Evolutionary conservation across 2,113 vertebrate genomes (phyloP).

Genomic region (Butastur rufipennis): DNA sequence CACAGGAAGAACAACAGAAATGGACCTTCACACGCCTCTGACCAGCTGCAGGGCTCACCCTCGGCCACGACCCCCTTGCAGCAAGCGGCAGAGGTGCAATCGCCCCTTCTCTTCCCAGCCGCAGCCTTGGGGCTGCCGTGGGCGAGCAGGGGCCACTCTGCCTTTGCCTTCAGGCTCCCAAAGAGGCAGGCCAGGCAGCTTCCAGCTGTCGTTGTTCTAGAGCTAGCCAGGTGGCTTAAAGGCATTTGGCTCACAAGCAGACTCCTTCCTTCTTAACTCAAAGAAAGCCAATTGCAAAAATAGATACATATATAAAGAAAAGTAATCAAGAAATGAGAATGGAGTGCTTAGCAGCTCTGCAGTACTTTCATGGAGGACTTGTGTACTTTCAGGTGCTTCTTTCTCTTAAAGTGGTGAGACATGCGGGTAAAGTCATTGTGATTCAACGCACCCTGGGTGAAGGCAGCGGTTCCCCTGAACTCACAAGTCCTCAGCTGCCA

Average conservation of each 20-base stretch:
- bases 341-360: background rate
- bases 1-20: background rate
- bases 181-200: background rate
- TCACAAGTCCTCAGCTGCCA: too few relatives aligned
- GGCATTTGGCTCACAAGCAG: background rate
- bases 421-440: background rate
- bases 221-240: background rate
- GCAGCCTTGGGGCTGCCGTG: background rate
- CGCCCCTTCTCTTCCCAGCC: background rate
- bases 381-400: background rate
- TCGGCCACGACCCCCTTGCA: background rate
- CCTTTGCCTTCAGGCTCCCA: background rate
- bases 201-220: background rate
- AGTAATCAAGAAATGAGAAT: background rate
- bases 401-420: background rate
- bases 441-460: background rate
- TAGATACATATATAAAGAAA: too few relatives aligned
- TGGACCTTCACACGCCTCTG: background rate
- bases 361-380: background rate
- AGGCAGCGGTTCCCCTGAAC: background rate
- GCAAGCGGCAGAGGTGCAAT: fast-evolving
- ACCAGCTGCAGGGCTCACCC: background rate
- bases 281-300: background rate
- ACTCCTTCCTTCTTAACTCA: background rate
- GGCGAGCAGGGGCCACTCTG: background rate